Base-by-base conservation (phyloP, 2,113 vertebrate species). In the Gymnarchus niloticus region DNA sequence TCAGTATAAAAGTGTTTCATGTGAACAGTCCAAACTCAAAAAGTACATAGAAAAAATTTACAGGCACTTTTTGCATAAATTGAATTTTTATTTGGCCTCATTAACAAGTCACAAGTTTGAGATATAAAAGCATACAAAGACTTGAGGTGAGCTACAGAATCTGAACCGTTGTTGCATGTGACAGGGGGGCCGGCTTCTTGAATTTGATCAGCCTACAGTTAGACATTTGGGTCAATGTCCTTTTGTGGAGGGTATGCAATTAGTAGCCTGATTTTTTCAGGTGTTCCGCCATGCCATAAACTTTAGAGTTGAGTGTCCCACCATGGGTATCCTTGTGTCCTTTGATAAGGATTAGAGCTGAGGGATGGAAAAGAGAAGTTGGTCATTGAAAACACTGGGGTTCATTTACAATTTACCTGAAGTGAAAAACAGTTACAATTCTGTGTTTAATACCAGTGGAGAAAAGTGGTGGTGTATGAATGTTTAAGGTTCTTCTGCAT, bases 241-340 rank as follows among this genome's bases (percentile, higher is more conserved):
- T 54, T 54, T 54, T 54, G 76, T n/a, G 44, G 44, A 37, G 37
- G 44, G 76, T 23, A 3, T 7, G 33, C 12, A 19, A 3, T 78
- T 41, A 90, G 81, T 52, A 77, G 46, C 44, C 77, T 9, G 41
- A 21, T 6, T 87, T 86, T 25, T 83, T 59, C 78, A 91, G 87
- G 77, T 91, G 80, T 3, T 23, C 0, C 0, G 41, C 12, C 56
- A 91, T 88, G 0, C 76, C 56, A 5, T 14, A 88, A 19, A 81
- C 89, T 0, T 28, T 84, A 23, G 51, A 37, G 46, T 91, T 90
- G 61, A 90, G 49, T 9, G 85, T 85, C 2, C 90, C 90, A 21
- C 90, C 90, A 5, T 81, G 85, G 25, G 83, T 65, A 56, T 88
- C 87, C 81, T 91, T 88, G 17, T 51, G 3, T 86, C 88, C 88